Percentiles rank a stretch among this genome's conserved stretches.
These are phyloP conservation scores for Polylopha cassiicola DNA, from an alignment of 2,888 invertebrate species.

Conservation along the genomic window DNA sequence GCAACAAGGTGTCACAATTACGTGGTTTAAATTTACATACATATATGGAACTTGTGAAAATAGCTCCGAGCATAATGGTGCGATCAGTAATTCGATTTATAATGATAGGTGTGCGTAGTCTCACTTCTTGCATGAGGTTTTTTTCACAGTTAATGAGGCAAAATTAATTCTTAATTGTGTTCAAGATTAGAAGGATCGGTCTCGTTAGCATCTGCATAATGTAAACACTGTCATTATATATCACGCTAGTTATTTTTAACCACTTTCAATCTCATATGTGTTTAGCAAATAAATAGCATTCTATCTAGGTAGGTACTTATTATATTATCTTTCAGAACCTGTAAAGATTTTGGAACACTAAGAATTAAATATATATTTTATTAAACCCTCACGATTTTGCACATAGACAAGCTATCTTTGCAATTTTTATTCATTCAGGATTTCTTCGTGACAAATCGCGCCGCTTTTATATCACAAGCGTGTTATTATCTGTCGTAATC, in stretches of 20 bases:
- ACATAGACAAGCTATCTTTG: too few species aligned
- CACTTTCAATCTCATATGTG: too few species aligned
- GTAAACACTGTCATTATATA: too few species aligned
- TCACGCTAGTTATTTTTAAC: too few species aligned
- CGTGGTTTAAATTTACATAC: background rate
- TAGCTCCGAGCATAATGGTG: background rate
- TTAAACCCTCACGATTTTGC: too few species aligned
- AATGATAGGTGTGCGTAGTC: constrained; percentile 3
- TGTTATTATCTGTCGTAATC: constrained; percentile 33
- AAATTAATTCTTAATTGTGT: constrained; percentile 16
- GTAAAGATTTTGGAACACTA: too few species aligned
- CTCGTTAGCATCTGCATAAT: background rate
- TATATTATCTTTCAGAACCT: too few species aligned
- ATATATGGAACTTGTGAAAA: background rate
- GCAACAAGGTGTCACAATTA: background rate
- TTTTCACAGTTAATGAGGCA: constrained; percentile 34
- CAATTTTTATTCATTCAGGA: too few species aligned
- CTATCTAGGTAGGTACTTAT: too few species aligned
- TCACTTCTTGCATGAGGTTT: constrained; percentile 27
- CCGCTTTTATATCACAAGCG: constrained; percentile 25
- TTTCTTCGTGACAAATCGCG: too few species aligned
- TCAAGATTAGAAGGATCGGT: background rate
- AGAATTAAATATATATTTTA: too few species aligned
- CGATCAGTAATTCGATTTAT: constrained; percentile 4
- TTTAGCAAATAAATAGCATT: too few species aligned